A percentile compares a stretch with the other conserved stretches of the same genome.
phyloP scores from a whole-genome alignment of 2,113 vertebrate genomes.

The Chunga burmeisteri region DNA sequence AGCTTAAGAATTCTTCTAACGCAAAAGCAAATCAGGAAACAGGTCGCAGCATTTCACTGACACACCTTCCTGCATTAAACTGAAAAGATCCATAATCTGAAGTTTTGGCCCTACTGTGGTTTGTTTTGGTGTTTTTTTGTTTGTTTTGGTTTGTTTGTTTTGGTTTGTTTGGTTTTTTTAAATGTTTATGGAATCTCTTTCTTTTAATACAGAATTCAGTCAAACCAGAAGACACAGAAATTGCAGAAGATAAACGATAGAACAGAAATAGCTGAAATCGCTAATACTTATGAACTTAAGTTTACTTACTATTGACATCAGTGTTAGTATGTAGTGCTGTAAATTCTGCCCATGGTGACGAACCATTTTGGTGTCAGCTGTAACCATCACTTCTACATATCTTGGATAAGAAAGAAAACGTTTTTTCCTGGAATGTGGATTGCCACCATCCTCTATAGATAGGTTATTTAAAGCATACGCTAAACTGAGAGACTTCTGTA shows the following conservation, averaged over 20 bases:
- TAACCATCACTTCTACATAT: constrained; percentile 97
- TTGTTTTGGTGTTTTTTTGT: too few species aligned
- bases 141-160: too few species aligned
- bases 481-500: constrained; percentile 64
- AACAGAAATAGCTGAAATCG: background rate
- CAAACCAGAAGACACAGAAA: background rate
- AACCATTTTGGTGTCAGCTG: constrained; percentile 91
- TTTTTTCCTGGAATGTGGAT: constrained; percentile 80
- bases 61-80: background rate
- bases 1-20: background rate
- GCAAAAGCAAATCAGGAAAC: background rate
- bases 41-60: background rate
- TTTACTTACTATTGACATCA: constrained; percentile 99
- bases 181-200: background rate
- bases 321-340: constrained; percentile 93
- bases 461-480: constrained; percentile 52
- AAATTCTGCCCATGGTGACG: constrained; percentile 88
- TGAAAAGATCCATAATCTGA: background rate
- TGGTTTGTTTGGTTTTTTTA: background rate
- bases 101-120: background rate
- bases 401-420: constrained; percentile 97
- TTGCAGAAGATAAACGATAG: background rate
- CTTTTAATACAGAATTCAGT: background rate
- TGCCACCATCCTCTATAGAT: constrained; percentile 21
- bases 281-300: background rate